Evolutionary conservation across 2,113 vertebrate species (phyloP), one percentile per base, ranked within the genome.

Genomic region (Pelusios castaneus): DNA sequence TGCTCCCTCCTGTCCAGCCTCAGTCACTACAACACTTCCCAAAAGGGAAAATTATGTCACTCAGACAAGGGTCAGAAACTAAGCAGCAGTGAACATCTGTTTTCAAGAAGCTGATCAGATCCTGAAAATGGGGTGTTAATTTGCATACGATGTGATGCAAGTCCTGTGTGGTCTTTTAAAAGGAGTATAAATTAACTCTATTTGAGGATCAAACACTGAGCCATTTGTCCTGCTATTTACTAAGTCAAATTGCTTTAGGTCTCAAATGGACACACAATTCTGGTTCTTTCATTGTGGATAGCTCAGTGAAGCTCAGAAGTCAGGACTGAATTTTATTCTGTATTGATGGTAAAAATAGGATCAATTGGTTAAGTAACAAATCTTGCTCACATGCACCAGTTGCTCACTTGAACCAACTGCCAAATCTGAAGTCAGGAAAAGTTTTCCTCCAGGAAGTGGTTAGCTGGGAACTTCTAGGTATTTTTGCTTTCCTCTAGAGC

Each of bases 1-100:
- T 1, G 0, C 0, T 0, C 2, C 5, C 41, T 4, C 13, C 41
- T 1, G 56, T 25, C 41, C 5, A 5, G 82, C 21, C 54, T 76
- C 0, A 8, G 67, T 24, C 77, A 38, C 25, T 27, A 38, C 0
- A 10, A 24, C 47, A 52, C n/a, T 52, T 49, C 90, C n/a, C 0
- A 22, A 41, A 21, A 86, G 83, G 83, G 63, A 87, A 87, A 45
- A 38, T 21, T n/a, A 67, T n/a, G 63, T 70, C 63, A 70, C 63
- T 70, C 41, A 1, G 2, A 83, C 21, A 34, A 3, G 1, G 25
- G 73, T 43, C 73, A 75, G 73, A 34, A 2, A 49, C 49, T 49
- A 1, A 29, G 60, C 4, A 11, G 51, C 75, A 31, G 10, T 1
- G 0, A 2, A 29, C n/a, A 38, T 52, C 41, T 12, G 22, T 34